Conservation (phyloP, 2,113 vertebrate genomes). For the Pseudopodoces humilis region DNA sequence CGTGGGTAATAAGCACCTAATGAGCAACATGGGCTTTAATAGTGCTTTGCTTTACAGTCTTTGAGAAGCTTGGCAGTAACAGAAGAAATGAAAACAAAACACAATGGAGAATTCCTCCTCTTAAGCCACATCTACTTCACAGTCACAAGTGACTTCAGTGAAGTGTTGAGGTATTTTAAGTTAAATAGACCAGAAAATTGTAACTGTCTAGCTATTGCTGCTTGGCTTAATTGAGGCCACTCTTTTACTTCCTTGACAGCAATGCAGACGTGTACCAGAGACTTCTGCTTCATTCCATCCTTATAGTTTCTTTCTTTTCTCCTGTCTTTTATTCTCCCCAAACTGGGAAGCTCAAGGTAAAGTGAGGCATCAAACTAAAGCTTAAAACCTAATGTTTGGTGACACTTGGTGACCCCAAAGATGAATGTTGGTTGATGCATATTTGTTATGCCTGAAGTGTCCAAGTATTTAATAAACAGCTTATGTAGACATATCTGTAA, state of each 20-base stretch:
- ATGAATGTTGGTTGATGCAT: neutral
- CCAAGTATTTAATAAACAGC: neutral
- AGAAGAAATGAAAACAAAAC: neutral
- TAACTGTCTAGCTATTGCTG: neutral
- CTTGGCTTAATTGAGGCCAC: neutral
- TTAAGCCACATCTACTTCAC: neutral
- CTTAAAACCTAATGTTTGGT: neutral
- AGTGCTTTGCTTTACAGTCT: neutral
- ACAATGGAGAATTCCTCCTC: neutral
- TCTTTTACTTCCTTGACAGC: neutral
- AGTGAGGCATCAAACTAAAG: neutral
- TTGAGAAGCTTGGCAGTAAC: neutral
- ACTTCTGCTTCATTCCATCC: neutral
- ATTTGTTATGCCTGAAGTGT: neutral
- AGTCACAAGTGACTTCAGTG: neutral
- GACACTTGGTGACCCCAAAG: neutral
- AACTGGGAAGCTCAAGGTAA: neutral
- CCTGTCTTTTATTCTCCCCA: neutral
- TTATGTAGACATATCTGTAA: neutral
- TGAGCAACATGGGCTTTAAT: neutral
- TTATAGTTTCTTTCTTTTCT: neutral
- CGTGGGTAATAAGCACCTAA: neutral
- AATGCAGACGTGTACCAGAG: neutral
- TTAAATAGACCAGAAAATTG: neutral
- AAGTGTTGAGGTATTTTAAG: neutral